A percentile compares a stretch with the other conserved stretches of the same genome.
phyloP scores from a whole-genome alignment of 2,888 invertebrate species.

The Agrochola lychnidis region DNA sequence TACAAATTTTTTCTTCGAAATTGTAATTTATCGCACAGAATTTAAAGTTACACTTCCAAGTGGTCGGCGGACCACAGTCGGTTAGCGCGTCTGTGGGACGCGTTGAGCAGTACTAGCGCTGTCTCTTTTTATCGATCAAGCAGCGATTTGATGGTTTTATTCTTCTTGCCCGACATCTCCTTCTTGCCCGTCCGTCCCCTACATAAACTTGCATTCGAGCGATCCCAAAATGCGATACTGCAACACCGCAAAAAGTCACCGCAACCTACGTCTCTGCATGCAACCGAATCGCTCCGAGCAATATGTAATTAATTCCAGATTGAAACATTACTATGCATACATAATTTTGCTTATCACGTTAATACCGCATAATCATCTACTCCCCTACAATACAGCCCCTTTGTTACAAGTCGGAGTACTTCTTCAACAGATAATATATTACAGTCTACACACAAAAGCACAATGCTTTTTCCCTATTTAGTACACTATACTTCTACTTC shows the following conservation, averaged over 20 bases:
- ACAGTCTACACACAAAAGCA: slow-evolving; percentile 67
- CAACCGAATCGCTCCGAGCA: neutral
- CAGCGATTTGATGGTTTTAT: too few relatives aligned
- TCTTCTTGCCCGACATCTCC: too few relatives aligned
- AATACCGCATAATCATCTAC: slow-evolving; percentile 25
- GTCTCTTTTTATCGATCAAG: too few relatives aligned
- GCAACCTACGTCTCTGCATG: neutral
- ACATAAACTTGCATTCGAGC: neutral
- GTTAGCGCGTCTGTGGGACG: too few relatives aligned
- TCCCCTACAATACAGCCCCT: slow-evolving; percentile 15
- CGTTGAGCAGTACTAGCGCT: too few relatives aligned
- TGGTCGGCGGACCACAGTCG: too few relatives aligned
- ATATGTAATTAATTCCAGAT: slow-evolving; percentile 31
- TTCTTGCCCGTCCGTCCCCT: too few relatives aligned
- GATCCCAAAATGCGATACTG: slow-evolving; percentile 15
- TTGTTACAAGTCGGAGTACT: slow-evolving; percentile 27
- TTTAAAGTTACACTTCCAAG: too few relatives aligned
- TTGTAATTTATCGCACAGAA: too few relatives aligned
- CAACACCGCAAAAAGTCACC: slow-evolving; percentile 25
- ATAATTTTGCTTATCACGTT: slow-evolving; percentile 26
- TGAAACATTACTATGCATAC: slow-evolving; percentile 35
- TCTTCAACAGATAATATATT: slow-evolving; percentile 58
- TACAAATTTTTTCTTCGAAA: too few relatives aligned
- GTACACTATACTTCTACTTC: slow-evolving; percentile 42
- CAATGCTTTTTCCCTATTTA: slow-evolving; percentile 62